Base-by-base conservation (phyloP, 2,797 vertebrate species). In the Gobio occitaniae region DNA sequence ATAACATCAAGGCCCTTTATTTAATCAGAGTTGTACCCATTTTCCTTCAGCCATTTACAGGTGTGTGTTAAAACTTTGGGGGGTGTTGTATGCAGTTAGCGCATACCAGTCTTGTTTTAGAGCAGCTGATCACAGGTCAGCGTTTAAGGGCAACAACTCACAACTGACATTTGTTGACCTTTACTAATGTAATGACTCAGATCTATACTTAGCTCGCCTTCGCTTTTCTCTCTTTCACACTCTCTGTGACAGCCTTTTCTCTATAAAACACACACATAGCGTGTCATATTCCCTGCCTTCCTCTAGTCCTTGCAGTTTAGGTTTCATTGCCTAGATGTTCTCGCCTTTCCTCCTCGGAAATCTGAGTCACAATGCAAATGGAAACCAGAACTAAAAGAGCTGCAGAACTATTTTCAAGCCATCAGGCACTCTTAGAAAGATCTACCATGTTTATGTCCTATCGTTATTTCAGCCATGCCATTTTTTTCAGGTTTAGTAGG, bases 141-240 rank as follows among this genome's bases (percentile, higher is more conserved):
- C 32, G 29, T 68, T 80, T 86, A 82, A 85, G 69, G 82, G 85
- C 61, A 82, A 88, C 87, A 72, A 81, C 80, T 82, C 78, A 21
- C 82, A 63, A 87, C 88, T 86, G 87, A 88, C 87, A 88, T 90
- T 87, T 87, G 85, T 78, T 69, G 89, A 88, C 87, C 89, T 90
- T 90, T 88, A 84, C 41, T 61, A 80, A 84, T 82, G 80, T 87
- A 87, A 88, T 88, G 82, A 86, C 59, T 86, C 86, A 85, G 84
- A 86, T 87, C 78, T 69, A 88, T 87, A 83, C 83, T 85, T 86
- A 87, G 84, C 75, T 79, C 61, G 10, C 54, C 25, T 82, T 77
- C 54, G 52, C 61, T 78, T 66, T 54, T 44, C 44, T 79, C 79
- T 56, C 72, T 89, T 83, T 63, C 76, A 80, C 72, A 44, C 75